These are phyloP conservation scores for Beris morrisii DNA, from an alignment of 2,888 invertebrate species.

Conservation along the genomic window DNA sequence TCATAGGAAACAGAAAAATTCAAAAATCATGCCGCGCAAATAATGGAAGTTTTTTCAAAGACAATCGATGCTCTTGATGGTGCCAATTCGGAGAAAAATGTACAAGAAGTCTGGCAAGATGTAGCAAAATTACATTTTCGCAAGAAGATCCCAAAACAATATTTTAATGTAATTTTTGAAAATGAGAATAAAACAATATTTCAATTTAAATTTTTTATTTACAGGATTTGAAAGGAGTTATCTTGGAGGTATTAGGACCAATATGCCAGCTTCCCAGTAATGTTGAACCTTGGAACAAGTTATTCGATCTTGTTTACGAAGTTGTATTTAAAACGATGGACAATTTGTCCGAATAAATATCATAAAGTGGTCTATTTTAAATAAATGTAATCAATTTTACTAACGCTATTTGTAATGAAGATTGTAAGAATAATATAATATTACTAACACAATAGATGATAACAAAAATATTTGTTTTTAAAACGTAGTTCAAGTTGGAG, in stretches of 20 bases:
- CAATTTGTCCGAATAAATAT: slow-evolving; percentile 35
- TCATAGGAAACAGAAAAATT: slow-evolving; percentile 49
- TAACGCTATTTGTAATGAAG: not conserved
- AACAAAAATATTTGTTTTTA: no score
- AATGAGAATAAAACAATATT: no score
- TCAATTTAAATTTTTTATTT: not conserved
- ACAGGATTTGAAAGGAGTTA: slow-evolving; percentile 50
- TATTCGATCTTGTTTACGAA: slow-evolving; percentile 50
- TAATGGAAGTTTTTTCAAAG: slow-evolving; percentile 52
- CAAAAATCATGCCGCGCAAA: slow-evolving; percentile 50
- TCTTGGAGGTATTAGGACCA: slow-evolving; percentile 50
- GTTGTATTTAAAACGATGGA: slow-evolving; percentile 51
- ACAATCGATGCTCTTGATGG: slow-evolving; percentile 50
- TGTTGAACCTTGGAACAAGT: slow-evolving; percentile 49
- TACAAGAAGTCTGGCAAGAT: slow-evolving; percentile 49
- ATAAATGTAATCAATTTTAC: not conserved
- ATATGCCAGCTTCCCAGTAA: slow-evolving; percentile 50
- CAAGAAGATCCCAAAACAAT: slow-evolving; percentile 49
- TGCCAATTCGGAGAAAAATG: slow-evolving; percentile 45
- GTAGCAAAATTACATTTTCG: slow-evolving; percentile 49
- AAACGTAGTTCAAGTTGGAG: no score
- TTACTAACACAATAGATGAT: no score
- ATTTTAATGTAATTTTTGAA: slow-evolving; percentile 47
- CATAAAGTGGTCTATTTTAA: no score
- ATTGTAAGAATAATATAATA: no score